Evolutionary conservation across 2,113 vertebrate genomes (phyloP).

Genomic region (Dryoscopus gambensis): DNA sequence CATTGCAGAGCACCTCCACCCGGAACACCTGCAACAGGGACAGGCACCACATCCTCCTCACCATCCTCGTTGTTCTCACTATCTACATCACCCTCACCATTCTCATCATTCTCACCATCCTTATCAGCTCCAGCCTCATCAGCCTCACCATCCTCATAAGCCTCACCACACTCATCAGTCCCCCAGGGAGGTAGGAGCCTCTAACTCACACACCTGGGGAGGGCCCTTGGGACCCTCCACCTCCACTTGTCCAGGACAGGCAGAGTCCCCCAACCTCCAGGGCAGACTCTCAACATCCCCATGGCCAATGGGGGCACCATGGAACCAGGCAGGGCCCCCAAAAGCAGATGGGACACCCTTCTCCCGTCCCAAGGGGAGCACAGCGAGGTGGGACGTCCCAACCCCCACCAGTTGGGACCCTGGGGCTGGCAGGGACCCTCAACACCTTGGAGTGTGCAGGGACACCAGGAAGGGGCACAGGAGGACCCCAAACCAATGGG

Average conservation of each 20-base stretch:
- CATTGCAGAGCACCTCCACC: conserved; percentile 87
- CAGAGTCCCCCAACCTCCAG: background rate
- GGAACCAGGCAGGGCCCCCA: too few relatives aligned
- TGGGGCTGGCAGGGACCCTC: background rate
- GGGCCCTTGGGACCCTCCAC: background rate
- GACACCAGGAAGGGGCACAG: background rate
- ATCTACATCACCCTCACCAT: background rate
- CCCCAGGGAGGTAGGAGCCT: background rate
- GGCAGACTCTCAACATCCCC: too few relatives aligned
- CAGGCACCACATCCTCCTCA: background rate
- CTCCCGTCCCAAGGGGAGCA: background rate
- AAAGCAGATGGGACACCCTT: background rate
- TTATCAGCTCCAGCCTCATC: too few relatives aligned
- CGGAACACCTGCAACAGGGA: conserved; percentile 74
- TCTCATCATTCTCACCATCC: background rate
- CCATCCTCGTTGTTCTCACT: too few relatives aligned
- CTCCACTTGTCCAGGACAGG: too few relatives aligned
- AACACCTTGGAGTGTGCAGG: background rate
- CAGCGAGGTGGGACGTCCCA: background rate
- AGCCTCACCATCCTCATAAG: background rate
- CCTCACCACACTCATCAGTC: background rate
- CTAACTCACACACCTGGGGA: too few relatives aligned
- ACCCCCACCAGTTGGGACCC: background rate
- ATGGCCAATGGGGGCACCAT: background rate
- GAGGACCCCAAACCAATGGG: background rate